Percentiles rank a stretch among this genome's conserved stretches.
phyloP scores from a whole-genome alignment of 2,113 vertebrate species.

The Oenanthe melanoleuca region DNA sequence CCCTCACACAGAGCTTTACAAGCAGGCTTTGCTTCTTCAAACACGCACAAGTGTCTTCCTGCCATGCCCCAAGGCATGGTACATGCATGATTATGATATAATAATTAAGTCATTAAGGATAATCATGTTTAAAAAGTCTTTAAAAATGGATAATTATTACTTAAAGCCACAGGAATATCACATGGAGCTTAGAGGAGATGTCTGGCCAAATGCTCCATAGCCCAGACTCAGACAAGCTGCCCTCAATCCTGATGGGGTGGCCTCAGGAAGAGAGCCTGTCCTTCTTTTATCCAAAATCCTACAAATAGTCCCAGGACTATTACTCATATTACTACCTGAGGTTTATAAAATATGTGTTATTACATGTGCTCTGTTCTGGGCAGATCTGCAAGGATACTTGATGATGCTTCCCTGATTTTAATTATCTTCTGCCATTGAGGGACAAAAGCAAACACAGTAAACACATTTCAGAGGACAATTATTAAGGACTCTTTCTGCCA shows the following conservation, averaged over 20 bases:
- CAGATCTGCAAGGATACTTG: neutral
- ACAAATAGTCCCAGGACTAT: neutral
- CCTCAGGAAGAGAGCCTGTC: neutral
- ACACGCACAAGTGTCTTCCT: neutral
- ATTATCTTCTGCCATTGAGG: neutral
- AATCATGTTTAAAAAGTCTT: neutral
- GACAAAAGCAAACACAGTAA: neutral
- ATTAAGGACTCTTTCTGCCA: neutral
- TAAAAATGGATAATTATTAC: neutral
- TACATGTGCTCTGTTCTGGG: neutral
- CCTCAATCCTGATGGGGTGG: neutral
- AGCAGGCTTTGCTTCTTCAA: neutral
- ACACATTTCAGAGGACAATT: neutral
- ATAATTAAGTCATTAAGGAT: constrained; percentile 6
- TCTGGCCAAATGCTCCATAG: neutral
- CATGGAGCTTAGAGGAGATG: neutral
- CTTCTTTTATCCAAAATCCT: neutral
- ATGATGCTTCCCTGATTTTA: neutral
- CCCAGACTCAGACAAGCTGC: neutral
- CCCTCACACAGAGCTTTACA: neutral
- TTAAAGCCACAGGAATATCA: neutral
- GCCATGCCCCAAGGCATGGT: neutral
- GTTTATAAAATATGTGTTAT: neutral
- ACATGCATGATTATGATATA: neutral
- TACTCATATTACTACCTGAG: neutral